Conservation (phyloP, 2,797 vertebrate species). For the Xenopus petersii region DNA sequence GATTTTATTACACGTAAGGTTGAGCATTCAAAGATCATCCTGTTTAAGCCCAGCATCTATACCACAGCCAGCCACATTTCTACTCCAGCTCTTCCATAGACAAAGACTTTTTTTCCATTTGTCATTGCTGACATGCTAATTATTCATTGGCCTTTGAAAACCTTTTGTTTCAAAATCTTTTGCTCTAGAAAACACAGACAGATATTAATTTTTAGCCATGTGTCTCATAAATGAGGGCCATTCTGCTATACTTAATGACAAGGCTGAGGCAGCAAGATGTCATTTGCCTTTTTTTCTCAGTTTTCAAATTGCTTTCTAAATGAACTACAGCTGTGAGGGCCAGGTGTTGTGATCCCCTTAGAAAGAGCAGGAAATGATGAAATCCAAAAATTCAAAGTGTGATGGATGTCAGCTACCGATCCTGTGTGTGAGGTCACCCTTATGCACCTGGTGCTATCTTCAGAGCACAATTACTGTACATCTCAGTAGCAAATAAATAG, state of each 20-base stretch:
- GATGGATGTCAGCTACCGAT: conserved; percentile 86
- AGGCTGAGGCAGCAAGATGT: conserved; percentile 90
- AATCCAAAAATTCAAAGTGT: conserved; percentile 98
- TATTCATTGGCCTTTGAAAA: conserved; percentile 77
- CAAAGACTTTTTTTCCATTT: conserved; percentile 47
- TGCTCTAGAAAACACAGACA: conserved; percentile 89
- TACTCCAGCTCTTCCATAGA: background rate
- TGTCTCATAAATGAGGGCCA: conserved; percentile 99
- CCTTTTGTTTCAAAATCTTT: conserved; percentile 76
- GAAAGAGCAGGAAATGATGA: conserved; percentile 99
- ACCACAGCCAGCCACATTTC: background rate
- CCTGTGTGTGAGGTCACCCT: conserved; percentile 80
- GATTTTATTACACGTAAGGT: no score
- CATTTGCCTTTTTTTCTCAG: conserved; percentile 95
- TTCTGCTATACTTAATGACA: conserved; percentile 99
- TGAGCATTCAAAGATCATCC: no score
- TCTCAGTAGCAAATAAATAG: conserved; percentile 61
- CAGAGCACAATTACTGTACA: conserved; percentile 71
- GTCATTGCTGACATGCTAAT: conserved; percentile 66
- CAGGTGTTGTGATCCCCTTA: conserved; percentile 99
- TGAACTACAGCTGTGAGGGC: conserved; percentile 99
- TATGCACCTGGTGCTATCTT: conserved; percentile 75
- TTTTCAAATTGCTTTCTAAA: conserved; percentile 99
- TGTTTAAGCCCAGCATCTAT: no score
- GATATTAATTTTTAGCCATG: conserved; percentile 99